These are phyloP conservation scores for Corythaeola cristata DNA, from an alignment of 2,113 vertebrate species.

Conservation along the genomic window DNA sequence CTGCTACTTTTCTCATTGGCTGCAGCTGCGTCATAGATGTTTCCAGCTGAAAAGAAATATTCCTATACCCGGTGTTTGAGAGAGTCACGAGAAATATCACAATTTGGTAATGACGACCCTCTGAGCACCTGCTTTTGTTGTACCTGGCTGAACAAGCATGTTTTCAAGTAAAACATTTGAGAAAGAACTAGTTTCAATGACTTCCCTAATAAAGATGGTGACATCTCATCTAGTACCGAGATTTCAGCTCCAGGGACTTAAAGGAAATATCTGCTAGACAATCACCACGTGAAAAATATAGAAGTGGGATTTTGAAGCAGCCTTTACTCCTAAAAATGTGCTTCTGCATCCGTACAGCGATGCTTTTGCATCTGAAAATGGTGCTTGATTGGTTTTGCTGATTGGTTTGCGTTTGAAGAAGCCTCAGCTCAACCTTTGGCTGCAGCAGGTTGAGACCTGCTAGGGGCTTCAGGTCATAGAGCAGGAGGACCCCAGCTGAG, in stretches of 20 bases:
- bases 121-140: not conserved
- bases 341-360: not conserved
- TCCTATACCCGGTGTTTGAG: not conserved
- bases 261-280: slow-evolving; percentile 5
- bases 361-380: not conserved
- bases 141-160: not conserved
- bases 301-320: not conserved
- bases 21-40: slow-evolving; percentile 43
- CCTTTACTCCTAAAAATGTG: not conserved
- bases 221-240: not conserved
- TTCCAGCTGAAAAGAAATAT: slow-evolving; percentile 38
- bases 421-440: not conserved
- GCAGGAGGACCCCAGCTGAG: not conserved
- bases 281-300: not conserved
- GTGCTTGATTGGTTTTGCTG: not conserved
- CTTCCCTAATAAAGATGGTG: slow-evolving; percentile 11
- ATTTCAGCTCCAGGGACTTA: slow-evolving; percentile 1
- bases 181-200: slow-evolving; percentile 14
- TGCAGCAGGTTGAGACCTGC: not conserved
- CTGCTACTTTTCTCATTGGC: slow-evolving; percentile 2
- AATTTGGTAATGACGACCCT: not conserved
- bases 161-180: slow-evolving; percentile 34
- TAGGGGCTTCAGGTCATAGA: not conserved
- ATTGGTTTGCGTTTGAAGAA: not conserved
- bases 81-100: slow-evolving; percentile 1